phyloP scores from a whole-genome alignment of 2,113 vertebrate species.

The Ardeotis arabs region DNA sequence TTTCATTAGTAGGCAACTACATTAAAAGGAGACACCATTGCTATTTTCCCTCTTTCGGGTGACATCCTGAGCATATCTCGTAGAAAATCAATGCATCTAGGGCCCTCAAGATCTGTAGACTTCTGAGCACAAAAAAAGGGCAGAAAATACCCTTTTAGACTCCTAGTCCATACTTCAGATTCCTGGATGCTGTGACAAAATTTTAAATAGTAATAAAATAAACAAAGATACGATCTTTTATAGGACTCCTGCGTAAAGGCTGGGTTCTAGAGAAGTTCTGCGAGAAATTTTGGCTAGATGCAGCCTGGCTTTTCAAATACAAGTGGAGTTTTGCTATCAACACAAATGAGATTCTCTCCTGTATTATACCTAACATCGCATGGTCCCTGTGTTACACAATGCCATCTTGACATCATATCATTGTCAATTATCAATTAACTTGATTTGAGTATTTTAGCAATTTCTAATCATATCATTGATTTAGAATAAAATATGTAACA shows the following conservation, averaged over 20 bases:
- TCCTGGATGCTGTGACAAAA: neutral
- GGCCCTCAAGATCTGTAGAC: neutral
- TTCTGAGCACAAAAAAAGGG: neutral
- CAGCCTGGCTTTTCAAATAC: neutral
- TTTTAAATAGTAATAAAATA: neutral
- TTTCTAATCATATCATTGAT: neutral
- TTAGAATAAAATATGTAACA: neutral
- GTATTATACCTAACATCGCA: rapidly evolving
- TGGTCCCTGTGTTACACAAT: neutral
- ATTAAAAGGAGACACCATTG: neutral
- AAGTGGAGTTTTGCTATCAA: neutral
- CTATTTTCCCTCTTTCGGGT: neutral
- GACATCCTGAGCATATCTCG: too few species aligned
- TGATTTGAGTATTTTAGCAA: neutral
- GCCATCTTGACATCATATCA: neutral
- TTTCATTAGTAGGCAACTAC: neutral
- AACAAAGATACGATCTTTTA: neutral
- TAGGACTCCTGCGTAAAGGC: neutral
- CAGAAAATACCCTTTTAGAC: neutral
- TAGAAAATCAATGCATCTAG: too few species aligned
- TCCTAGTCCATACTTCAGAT: neutral
- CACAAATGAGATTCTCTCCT: neutral
- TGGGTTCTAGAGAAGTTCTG: neutral
- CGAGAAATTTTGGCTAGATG: neutral
- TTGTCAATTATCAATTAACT: neutral